phyloP scores from a whole-genome alignment of 1,140 invertebrate species.

The Goniozus legneri region DNA sequence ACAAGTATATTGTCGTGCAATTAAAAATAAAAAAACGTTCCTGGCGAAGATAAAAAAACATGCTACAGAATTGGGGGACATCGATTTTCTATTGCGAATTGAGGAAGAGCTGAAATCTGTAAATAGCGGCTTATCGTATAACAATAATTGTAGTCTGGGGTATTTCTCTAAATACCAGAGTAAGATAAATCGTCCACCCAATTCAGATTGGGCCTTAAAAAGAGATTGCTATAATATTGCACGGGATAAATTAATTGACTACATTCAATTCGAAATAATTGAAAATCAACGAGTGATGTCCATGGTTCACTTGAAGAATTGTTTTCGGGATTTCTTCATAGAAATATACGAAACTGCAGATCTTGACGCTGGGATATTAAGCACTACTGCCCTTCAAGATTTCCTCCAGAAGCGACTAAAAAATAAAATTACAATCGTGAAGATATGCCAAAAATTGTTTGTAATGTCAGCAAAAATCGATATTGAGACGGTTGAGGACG shows the following conservation, averaged over 20 bases:
- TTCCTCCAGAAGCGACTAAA: slow-evolving; percentile 13
- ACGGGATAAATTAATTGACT: slow-evolving; percentile 6
- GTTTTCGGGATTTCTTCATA: too few species aligned
- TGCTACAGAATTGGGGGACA: slow-evolving; percentile 5
- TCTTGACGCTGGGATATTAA: slow-evolving; percentile 14
- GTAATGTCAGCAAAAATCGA: slow-evolving; percentile 17
- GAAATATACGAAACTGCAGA: slow-evolving; percentile 10
- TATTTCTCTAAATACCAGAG: slow-evolving; percentile 8
- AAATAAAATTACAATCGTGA: slow-evolving; percentile 14
- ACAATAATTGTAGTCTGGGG: slow-evolving; percentile 5
- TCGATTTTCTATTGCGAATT: slow-evolving; percentile 3
- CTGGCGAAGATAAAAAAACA: slow-evolving; percentile 3
- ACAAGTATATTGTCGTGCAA: slow-evolving; percentile 9
- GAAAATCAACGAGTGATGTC: slow-evolving; percentile 3
- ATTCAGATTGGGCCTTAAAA: slow-evolving; percentile 3
- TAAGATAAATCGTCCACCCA: slow-evolving; percentile 1
- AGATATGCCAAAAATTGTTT: slow-evolving; percentile 14
- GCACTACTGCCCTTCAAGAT: slow-evolving; percentile 9
- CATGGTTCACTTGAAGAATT: too few species aligned
- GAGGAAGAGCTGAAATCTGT: background rate
- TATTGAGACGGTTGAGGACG: slow-evolving; percentile 17
- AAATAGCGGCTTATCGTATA: background rate
- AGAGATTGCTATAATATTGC: slow-evolving; percentile 4
- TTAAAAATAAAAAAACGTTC: slow-evolving; percentile 5
- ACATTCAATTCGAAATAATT: slow-evolving; percentile 9